Evolutionary conservation across 2,113 vertebrate genomes (phyloP).

Genomic region (Microcebus tavaratra): DNA sequence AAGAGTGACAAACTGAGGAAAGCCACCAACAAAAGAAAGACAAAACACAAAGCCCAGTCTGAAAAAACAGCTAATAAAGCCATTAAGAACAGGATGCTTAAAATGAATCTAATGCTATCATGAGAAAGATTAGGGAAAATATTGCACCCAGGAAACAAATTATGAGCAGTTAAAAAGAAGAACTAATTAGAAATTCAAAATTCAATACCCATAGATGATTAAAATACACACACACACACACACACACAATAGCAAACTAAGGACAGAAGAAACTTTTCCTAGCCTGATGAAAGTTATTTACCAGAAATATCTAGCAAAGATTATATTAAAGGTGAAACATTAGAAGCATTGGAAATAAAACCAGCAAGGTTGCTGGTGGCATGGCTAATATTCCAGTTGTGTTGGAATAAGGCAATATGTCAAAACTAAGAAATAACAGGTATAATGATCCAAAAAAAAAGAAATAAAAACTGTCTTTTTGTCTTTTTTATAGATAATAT

Average conservation of each 20-base stretch:
- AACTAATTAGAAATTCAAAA: slow-evolving; percentile 51
- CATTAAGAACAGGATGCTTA: neutral
- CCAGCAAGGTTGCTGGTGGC: neutral
- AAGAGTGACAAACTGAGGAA: neutral
- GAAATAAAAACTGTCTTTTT: neutral
- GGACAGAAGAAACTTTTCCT: neutral
- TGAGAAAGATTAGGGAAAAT: neutral
- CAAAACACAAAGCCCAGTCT: neutral
- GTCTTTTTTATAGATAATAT: neutral
- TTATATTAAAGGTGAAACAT: neutral
- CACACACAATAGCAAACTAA: neutral
- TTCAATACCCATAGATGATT: slow-evolving; percentile 32
- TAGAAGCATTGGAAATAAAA: neutral
- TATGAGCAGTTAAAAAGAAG: slow-evolving; percentile 23
- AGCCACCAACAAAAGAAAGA: neutral
- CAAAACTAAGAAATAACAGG: neutral
- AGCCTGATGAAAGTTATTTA: neutral
- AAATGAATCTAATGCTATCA: slow-evolving; percentile 1
- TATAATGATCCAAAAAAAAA: neutral
- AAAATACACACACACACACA: neutral
- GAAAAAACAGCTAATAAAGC: neutral
- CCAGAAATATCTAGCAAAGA: neutral
- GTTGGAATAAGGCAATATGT: neutral
- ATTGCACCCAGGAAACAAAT: slow-evolving; percentile 21
- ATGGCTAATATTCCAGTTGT: neutral